Percentiles rank a stretch among this genome's conserved stretches.
Conservation (phyloP, 2,888 invertebrate genomes). For the Synergus itoensis region DNA sequence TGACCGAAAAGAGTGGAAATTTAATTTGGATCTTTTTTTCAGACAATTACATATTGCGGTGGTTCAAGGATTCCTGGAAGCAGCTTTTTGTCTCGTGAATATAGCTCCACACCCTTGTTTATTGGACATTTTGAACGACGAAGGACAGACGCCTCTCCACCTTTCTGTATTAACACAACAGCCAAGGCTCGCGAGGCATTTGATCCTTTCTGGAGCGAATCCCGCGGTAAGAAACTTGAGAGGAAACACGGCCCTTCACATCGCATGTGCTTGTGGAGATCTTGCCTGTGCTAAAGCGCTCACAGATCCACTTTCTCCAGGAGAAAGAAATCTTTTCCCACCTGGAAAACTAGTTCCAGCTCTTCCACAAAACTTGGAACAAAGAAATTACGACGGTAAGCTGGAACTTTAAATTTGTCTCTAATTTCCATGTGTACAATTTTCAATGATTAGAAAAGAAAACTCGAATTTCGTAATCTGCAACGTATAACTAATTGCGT, state of each 20-base stretch:
- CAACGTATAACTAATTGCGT: background rate
- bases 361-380: slow-evolving; percentile 84
- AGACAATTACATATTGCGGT: slow-evolving; percentile 93
- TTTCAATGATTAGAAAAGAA: background rate
- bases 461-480: background rate
- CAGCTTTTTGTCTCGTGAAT: slow-evolving; percentile 86
- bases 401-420: background rate
- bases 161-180: slow-evolving; percentile 90
- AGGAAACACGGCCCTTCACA: slow-evolving; percentile 93
- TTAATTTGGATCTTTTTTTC: slow-evolving; percentile 58
- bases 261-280: slow-evolving; percentile 87
- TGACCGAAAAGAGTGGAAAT: slow-evolving; percentile 6
- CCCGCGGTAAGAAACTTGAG: slow-evolving; percentile 82
- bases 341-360: slow-evolving; percentile 75
- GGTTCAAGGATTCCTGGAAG: slow-evolving; percentile 86
- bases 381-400: slow-evolving; percentile 93
- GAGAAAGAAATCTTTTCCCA: slow-evolving; percentile 70
- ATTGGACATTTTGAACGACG: slow-evolving; percentile 89
- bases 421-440: too few relatives aligned
- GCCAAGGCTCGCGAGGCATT: slow-evolving; percentile 85
- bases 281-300: slow-evolving; percentile 86
- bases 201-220: slow-evolving; percentile 89
- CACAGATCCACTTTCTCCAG: slow-evolving; percentile 82
- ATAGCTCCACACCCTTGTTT: slow-evolving; percentile 88
- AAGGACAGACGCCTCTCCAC: slow-evolving; percentile 91